A percentile compares a stretch with the other conserved stretches of the same genome.
Evolutionary conservation across 2,797 vertebrate genomes (phyloP).

Genomic region (Muscicapa striata): DNA sequence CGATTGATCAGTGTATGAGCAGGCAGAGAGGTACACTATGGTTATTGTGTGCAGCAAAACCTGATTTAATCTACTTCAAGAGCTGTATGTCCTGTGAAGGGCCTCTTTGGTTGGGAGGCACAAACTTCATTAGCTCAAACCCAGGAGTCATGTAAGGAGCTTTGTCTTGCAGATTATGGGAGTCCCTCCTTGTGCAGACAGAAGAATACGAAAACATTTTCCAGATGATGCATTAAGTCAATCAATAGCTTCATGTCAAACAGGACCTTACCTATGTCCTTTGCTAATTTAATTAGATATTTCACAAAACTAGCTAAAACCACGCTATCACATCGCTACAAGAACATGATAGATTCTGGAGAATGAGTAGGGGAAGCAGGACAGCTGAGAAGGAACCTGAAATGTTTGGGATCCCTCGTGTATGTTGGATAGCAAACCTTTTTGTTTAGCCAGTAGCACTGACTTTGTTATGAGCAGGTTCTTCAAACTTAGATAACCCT

Average conservation of each 20-base stretch:
- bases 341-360: background rate
- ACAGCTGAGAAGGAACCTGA: background rate
- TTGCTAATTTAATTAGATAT: slow-evolving; percentile 3
- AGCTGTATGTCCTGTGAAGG: slow-evolving; percentile 4
- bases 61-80: slow-evolving; percentile 75
- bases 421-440: background rate
- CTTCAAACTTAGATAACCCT: background rate
- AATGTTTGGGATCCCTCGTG: background rate
- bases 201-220: background rate
- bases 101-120: background rate
- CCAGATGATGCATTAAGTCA: background rate
- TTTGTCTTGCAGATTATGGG: background rate
- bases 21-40: slow-evolving; percentile 71
- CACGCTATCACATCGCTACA: background rate
- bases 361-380: background rate
- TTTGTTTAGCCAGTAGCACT: background rate
- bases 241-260: slow-evolving; percentile 23
- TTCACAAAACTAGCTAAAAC: slow-evolving; percentile 5
- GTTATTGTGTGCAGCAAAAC: slow-evolving; percentile 78
- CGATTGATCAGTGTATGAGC: slow-evolving; percentile 69
- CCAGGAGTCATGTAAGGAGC: background rate
- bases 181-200: background rate
- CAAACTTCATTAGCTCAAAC: slow-evolving; percentile 21
- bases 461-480: background rate
- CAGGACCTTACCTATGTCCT: background rate